Base-by-base conservation (phyloP, 2,113 vertebrate species). In the Genyomyrus donnyi region DNA sequence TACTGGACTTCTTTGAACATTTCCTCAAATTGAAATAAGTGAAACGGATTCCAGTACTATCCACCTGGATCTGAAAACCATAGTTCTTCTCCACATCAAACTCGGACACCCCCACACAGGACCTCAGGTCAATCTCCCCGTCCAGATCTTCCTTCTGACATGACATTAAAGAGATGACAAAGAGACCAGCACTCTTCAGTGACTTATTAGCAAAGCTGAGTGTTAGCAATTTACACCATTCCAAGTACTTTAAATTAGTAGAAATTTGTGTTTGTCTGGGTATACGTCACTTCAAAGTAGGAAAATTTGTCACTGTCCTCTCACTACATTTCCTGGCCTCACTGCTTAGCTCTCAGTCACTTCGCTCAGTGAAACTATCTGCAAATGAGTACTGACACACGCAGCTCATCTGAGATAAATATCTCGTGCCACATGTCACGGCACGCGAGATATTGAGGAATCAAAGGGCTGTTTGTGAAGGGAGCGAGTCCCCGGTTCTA, bases 11-110 rank as follows among this genome's bases (percentile, higher is more conserved):
- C 35, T 80, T 80, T 17, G 11, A 35, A 77, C 70, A 77, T 77
- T 77, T 77, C 15, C 31, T 77, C 74, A 80, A 42, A 35, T 80
- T 80, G 1, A 80, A 39, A 77, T 17, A 15, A 31, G 70, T 77
- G 31, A 15, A 42, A 46, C 15, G 48, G 83, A 85, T 46, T 48
- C 9, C 39, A 46, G 45, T 42, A 85, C 88, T 53, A 89, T 91
- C 90, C 94, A 99, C 98, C 0, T 98, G 97, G 92, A 99, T 97
- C 93, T 98, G 98, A 92, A 99, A 97, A 90, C 98, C 98, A 2
- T 98, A 98, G 95, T 98, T 97, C 89, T 96, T 97, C 91, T 99
- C 98, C 35, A 97, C 96, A 0, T 97, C 95, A 0, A 95, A 98
- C 92, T 98, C 97, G 0, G 96, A 97, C 93, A 99, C 98, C 0